Base-by-base conservation (phyloP, 1,140 invertebrate species). In the Phortica variegata region DNA sequence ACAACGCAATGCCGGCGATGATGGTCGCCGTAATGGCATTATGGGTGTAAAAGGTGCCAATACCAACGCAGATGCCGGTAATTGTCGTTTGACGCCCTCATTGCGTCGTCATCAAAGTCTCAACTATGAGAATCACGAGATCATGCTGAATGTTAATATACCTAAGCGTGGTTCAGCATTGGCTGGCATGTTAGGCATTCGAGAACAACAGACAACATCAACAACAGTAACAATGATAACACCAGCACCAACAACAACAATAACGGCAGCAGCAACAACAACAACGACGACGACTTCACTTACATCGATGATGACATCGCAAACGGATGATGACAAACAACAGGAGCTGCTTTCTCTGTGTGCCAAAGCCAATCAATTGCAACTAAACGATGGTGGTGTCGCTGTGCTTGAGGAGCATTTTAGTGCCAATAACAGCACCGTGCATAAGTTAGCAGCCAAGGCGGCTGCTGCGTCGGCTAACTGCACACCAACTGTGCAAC, bases 41-140 rank as follows among this genome's bases (percentile, higher is more conserved):
- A 51, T 74, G 38, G 71, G 60, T 7, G 52, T 56, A 18, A 60
- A 43, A 19, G 19, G 32, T n/a, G 31, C 18, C 3, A 29, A 34
- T n/a, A 37, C 20, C 41, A 10, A 26, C 42, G 26, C 6, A 29
- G 39, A 17, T 10, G 21, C 20, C 26, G 26, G 43, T 15, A 26
- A 19, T 16, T 38, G 29, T n/a, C 17, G 17, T 8, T 16, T 38
- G 18, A 33, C 42, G 16, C 43, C 52, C 3, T 18, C 33, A 12
- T 42, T 71, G 43, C 58, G 73, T 0, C 57, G 68, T 3, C 66
- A 71, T 36, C 71, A 75, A 53, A 75, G 73, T 40, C 32, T 76
- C 3, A 74, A 74, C 49, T 76, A 76, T 37, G 73, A 75, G 51
- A 76, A 76, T 19, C 73, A 76, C 18, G 73, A 75, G 47, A 73